Conservation (phyloP, 2,797 vertebrate genomes). For the Luscinia megarhynchos region DNA sequence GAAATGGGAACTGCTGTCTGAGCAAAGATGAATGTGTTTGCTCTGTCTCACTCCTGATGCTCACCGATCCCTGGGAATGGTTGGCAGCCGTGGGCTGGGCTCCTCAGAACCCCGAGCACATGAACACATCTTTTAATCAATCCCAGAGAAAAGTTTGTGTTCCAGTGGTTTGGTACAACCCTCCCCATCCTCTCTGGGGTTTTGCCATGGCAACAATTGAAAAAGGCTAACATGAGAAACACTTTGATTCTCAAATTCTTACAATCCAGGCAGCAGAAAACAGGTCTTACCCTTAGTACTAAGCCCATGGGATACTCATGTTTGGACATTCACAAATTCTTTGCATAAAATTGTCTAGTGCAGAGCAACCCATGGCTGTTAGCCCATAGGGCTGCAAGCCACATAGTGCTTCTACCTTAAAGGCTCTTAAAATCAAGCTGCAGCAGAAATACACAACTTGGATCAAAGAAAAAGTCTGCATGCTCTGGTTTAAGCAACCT, state of each 20-base stretch:
- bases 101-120: no score
- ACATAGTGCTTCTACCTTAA: neutral
- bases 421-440: neutral
- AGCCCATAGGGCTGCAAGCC: neutral
- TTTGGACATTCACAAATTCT: neutral
- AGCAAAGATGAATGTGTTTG: neutral
- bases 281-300: neutral
- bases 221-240: neutral
- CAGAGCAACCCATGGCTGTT: neutral
- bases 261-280: neutral
- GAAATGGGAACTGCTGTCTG: neutral
- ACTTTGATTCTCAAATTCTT: neutral
- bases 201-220: constrained; percentile 37
- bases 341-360: neutral
- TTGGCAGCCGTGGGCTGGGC: neutral
- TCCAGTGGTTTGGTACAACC: neutral
- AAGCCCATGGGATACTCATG: neutral
- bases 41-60: neutral
- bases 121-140: neutral
- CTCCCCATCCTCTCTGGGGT: neutral
- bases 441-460: neutral
- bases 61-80: neutral
- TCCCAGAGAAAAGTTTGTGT: neutral
- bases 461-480: neutral
- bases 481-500: neutral